Evolutionary conservation across 2,113 vertebrate genomes (phyloP), one percentile per base, ranked within the genome.

Genomic region (Garra rufa): DNA sequence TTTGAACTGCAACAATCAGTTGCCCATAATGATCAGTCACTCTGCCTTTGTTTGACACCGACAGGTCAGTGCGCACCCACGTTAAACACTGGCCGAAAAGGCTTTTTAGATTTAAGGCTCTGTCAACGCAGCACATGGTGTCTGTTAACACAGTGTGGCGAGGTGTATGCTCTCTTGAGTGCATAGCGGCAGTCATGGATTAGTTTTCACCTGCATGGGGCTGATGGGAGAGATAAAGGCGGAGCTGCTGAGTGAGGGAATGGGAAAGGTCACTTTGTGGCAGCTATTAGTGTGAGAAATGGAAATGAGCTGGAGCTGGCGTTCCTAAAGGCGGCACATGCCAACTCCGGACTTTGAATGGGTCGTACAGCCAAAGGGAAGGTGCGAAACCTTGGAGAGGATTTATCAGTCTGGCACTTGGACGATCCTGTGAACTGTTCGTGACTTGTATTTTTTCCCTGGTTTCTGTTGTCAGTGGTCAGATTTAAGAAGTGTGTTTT

Each of bases 271-370:
- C 78, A 80, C 43, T 80, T 44, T 44, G 78, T 80, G 59, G 78
- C 59, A 34, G 59, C 78, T 67, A 67, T 67, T 65, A 50, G 41
- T 46, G 3, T 43, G 44, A 81, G 41, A 67, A 78, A 83, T 80
- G 43, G 24, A 80, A 67, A 67, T 80, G 77, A 65, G 59, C 43
- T 73, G 41, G 34, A 81, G 24, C 46, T 87, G 82, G 85, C 82
- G 1, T 55, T 67, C 11, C 24, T 65, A 9, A 43, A 71, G 75
- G 76, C 67, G 24, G 65, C 81, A 86, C 52, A 86, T 80, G 85
- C 81, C 81, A 83, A 46, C 63, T 65, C 63, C 1, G 43, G 76
- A 52, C n/a, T 78, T 78, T 78, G 76, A 86, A 71, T 83, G 55
- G 28, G 41, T 63, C 21, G 6, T 17, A 57, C 61, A 76, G 82